These are phyloP conservation scores for Acanthosoma haemorrhoidale DNA, from an alignment of 2,888 invertebrate genomes.

Conservation along the genomic window DNA sequence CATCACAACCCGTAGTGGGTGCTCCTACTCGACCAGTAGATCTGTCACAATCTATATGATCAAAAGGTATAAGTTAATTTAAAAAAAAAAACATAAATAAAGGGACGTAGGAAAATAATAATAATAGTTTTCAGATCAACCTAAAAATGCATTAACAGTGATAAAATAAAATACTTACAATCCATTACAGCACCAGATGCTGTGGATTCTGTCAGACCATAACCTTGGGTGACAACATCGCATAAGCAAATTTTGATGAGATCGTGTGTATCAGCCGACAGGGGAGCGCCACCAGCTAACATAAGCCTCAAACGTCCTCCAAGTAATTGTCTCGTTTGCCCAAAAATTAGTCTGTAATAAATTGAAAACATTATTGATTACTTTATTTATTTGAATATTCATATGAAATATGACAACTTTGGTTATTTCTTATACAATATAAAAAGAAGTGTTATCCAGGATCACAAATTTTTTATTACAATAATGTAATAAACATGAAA, in stretches of 20 bases:
- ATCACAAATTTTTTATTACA: too few relatives aligned
- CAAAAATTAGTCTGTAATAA: constrained; percentile 55
- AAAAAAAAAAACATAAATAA: background rate
- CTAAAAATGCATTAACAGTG: background rate
- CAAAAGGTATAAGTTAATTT: background rate
- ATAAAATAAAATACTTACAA: constrained; percentile 51
- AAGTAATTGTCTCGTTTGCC: constrained; percentile 61
- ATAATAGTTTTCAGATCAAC: background rate
- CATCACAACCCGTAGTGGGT: constrained; percentile 76
- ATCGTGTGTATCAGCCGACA: constrained; percentile 90
- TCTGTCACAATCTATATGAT: constrained; percentile 54
- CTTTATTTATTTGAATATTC: too few relatives aligned
- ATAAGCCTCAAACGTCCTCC: constrained; percentile 86
- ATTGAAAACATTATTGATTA: too few relatives aligned
- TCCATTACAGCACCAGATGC: constrained; percentile 87
- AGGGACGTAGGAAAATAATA: background rate
- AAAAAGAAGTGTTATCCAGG: too few relatives aligned
- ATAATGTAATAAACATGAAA: too few relatives aligned
- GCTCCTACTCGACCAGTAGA: constrained; percentile 82
- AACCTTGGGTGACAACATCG: constrained; percentile 84
- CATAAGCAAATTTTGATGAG: constrained; percentile 90
- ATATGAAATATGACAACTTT: too few relatives aligned
- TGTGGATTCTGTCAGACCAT: constrained; percentile 95
- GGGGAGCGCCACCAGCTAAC: constrained; percentile 90
- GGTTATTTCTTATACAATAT: too few relatives aligned